Evolutionary conservation across 2,888 invertebrate species (phyloP).

Genomic region (Bedellia somnulentella): DNA sequence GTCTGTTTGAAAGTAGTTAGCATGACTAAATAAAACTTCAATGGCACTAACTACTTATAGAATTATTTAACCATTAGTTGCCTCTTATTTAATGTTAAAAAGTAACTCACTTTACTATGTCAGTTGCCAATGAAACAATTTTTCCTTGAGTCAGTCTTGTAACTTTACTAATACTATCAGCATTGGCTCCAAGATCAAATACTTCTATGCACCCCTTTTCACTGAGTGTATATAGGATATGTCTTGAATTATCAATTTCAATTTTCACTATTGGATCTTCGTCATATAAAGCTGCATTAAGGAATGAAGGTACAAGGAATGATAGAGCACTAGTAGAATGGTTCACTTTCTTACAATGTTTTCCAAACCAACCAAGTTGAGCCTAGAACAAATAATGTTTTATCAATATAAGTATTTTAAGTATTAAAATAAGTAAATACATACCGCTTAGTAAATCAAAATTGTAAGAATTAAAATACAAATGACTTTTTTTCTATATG

Average conservation of each 20-base stretch:
- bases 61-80: no score
- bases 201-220: constrained; percentile 88
- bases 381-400: constrained; percentile 60
- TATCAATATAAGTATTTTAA: no score
- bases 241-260: constrained; percentile 82
- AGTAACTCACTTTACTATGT: constrained; percentile 75
- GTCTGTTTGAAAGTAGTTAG: no score
- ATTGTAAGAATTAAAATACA: no score
- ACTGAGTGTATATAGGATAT: constrained; percentile 87
- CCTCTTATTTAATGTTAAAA: background rate
- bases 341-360: constrained; percentile 92
- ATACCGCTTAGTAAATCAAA: no score
- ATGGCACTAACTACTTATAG: no score
- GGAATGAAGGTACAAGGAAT: constrained; percentile 85
- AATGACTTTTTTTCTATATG: no score
- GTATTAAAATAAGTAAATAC: no score
- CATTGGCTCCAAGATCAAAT: constrained; percentile 84
- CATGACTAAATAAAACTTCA: no score
- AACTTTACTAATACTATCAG: constrained; percentile 70
- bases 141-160: constrained; percentile 74
- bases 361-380: constrained; percentile 91
- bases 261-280: constrained; percentile 90
- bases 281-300: constrained; percentile 82
- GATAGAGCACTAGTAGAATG: constrained; percentile 88
- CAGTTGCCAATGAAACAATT: constrained; percentile 74